Evolutionary conservation across 1,140 invertebrate genomes (phyloP).

Genomic region (Cyphomyrmex costatus): DNA sequence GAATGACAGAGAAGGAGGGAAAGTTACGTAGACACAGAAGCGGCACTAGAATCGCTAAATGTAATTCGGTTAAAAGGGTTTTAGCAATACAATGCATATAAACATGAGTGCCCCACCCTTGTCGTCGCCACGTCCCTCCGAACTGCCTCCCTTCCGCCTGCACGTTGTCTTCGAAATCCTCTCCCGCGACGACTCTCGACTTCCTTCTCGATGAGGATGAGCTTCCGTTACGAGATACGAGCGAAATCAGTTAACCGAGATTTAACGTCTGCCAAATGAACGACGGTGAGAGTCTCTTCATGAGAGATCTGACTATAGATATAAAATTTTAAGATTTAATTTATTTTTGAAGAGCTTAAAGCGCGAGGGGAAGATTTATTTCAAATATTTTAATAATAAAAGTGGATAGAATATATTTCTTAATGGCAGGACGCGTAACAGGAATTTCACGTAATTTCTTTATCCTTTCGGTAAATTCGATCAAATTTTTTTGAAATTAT

Average conservation of each 20-base stretch:
- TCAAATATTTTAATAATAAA: background rate
- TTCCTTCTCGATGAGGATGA: constrained; percentile 56
- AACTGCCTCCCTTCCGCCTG: constrained; percentile 63
- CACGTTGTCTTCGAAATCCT: constrained; percentile 50
- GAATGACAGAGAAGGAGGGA: constrained; percentile 11
- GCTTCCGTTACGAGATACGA: constrained; percentile 43
- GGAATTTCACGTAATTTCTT: background rate
- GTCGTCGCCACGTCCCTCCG: constrained; percentile 60
- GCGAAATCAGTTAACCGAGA: constrained; percentile 66
- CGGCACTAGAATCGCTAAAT: constrained; percentile 85
- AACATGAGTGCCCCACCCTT: constrained; percentile 82
- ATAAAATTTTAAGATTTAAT: constrained; percentile 9
- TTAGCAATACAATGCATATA: constrained; percentile 87
- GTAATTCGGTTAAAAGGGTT: constrained; percentile 87
- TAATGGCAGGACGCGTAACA: background rate
- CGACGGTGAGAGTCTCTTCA: constrained; percentile 4
- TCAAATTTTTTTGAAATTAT: background rate
- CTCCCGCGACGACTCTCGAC: constrained; percentile 53
- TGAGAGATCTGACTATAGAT: background rate
- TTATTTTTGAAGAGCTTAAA: background rate
- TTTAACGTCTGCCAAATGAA: constrained; percentile 66
- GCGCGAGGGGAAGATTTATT: background rate
- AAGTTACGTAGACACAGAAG: constrained; percentile 73
- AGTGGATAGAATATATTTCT: background rate
- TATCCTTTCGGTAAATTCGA: background rate